Evolutionary conservation across 2,113 vertebrate genomes (phyloP), one percentile per base, ranked within the genome.

Genomic region (Xenopus borealis): DNA sequence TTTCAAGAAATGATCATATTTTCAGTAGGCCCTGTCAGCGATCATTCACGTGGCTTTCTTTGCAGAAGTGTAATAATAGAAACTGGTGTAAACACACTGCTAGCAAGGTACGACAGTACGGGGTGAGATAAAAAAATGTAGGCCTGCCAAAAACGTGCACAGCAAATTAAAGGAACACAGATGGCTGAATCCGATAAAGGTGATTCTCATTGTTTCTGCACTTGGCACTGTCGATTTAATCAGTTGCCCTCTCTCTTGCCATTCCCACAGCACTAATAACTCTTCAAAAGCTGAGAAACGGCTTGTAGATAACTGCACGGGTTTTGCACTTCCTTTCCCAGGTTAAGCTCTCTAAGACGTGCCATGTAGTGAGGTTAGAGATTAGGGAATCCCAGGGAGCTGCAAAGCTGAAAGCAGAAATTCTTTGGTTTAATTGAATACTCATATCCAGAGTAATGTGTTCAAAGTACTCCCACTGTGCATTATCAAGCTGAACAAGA

Each of bases 171-270:
- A 83, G 83, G 86, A 87, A 83, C 82, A 82, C 85, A 92, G 92
- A 92, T 89, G 92, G 84, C 82, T 81, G 72, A 55, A 72, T 75
- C 84, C 87, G 89, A 92, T 90, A 88, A 83, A 90, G 80, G 80
- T 84, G 70, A 86, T 82, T 84, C 81, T 86, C 65, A 86, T 85
- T 88, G 80, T 89, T 79, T 70, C 72, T 16, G 52, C 72, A 72
- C 68, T 84, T 7, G 0, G 66, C 44, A 8, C 40, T 82, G 71
- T 40, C 80, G 62, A 65, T 71, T 52, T 55, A 58, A 61, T 19
- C 30, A 70, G 53, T 57, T 62, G 64, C 47, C 58, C 59, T 64
- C 67, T n/a, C 67, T 12, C 46, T 20, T 69, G 55, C 57, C 57
- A 69, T 20, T 63, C 53, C 66, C 57, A 69, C n/a, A 40, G 11